Percentiles rank a stretch among this genome's conserved stretches.
Evolutionary conservation across 2,797 vertebrate genomes (phyloP).

Genomic region (Alfaro cultratus): DNA sequence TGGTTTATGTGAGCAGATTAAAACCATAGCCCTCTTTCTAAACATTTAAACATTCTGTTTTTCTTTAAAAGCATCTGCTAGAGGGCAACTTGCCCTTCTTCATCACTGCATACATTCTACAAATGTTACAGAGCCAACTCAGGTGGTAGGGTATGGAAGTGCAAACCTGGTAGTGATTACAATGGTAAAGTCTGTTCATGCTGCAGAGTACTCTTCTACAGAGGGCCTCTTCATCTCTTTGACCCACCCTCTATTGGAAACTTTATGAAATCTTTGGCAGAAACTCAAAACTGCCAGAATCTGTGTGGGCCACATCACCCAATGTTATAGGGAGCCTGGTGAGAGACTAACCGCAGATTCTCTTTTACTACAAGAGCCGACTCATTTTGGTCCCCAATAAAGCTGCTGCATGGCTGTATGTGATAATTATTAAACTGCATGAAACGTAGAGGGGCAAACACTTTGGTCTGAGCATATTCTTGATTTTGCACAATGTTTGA

Average conservation of each 20-base stretch:
- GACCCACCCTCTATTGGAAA: slow-evolving; percentile 58
- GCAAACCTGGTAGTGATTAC: slow-evolving; percentile 71
- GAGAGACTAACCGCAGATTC: slow-evolving; percentile 42
- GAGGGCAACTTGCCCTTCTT: slow-evolving; percentile 4
- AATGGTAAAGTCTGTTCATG: slow-evolving; percentile 50
- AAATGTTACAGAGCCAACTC: slow-evolving; percentile 42
- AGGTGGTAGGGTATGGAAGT: slow-evolving; percentile 48
- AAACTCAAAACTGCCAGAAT: slow-evolving; percentile 71
- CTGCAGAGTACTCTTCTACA: slow-evolving; percentile 55
- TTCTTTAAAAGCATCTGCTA: slow-evolving; percentile 12
- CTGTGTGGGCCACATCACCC: slow-evolving; percentile 69
- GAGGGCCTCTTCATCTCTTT: slow-evolving; percentile 53
- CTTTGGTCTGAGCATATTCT: slow-evolving; percentile 5
- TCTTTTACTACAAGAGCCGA: slow-evolving; percentile 16
- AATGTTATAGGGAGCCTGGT: slow-evolving; percentile 40
- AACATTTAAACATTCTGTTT: slow-evolving; percentile 19
- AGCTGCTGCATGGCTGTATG: slow-evolving; percentile 30
- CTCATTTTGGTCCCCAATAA: slow-evolving; percentile 43
- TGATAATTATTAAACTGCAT: slow-evolving; percentile 16
- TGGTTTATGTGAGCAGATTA: slow-evolving; percentile 42
- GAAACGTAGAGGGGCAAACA: not conserved
- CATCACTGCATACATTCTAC: slow-evolving; percentile 15
- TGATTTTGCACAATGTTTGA: not conserved
- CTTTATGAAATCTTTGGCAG: slow-evolving; percentile 71
- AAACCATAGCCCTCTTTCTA: slow-evolving; percentile 41